Evolutionary conservation across 2,797 vertebrate species (phyloP).

Genomic region (Sebastes oblongus): DNA sequence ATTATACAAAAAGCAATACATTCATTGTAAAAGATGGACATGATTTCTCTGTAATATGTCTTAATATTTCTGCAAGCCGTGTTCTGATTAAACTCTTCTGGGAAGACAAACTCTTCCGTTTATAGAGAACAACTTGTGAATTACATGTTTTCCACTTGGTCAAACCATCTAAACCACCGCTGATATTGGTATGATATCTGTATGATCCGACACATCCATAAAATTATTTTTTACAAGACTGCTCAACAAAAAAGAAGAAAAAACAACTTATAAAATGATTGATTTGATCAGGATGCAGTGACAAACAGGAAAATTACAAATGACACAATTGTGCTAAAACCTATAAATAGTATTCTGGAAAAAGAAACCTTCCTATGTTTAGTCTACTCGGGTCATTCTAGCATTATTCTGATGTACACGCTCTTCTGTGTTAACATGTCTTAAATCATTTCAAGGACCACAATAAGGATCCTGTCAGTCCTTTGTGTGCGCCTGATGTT

Average conservation of each 20-base stretch:
- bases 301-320: not conserved
- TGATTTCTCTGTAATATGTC: not conserved
- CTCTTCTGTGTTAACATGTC: conserved; percentile 9
- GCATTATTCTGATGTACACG: conserved; percentile 4
- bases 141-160: not conserved
- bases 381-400: not conserved
- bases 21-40: not conserved
- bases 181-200: not conserved
- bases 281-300: not conserved
- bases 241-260: not conserved
- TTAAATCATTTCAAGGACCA: conserved; percentile 35
- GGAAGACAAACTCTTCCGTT: conserved; percentile 25
- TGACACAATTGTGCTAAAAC: not conserved
- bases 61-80: not conserved
- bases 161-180: not conserved
- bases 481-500: conserved; percentile 60
- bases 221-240: not conserved
- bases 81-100: conserved; percentile 5
- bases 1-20: not conserved
- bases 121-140: conserved; percentile 8
- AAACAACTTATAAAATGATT: not conserved
- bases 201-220: not conserved
- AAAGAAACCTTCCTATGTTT: not conserved
- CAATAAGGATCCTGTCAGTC: conserved; percentile 46
- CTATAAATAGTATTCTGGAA: not conserved